phyloP scores from a whole-genome alignment of 2,113 vertebrate species.

The Cebidichthys violaceus region DNA sequence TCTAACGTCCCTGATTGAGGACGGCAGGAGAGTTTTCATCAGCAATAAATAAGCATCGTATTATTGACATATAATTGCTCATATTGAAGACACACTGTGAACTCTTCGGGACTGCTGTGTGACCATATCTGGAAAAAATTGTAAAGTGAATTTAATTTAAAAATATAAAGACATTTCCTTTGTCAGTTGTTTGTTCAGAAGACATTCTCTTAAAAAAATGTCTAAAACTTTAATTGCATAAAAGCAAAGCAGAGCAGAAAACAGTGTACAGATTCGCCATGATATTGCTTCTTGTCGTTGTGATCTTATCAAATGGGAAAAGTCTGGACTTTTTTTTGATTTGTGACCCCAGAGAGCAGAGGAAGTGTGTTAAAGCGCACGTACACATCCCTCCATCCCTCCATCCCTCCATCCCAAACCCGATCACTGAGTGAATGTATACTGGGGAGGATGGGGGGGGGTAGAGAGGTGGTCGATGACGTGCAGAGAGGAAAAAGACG shows the following conservation, averaged over 20 bases:
- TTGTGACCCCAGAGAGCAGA: background rate
- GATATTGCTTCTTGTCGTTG: background rate
- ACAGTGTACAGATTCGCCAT: background rate
- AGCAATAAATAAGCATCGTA: background rate
- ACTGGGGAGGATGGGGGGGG: background rate
- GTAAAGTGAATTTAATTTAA: background rate
- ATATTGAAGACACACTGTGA: background rate
- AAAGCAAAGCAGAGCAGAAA: background rate
- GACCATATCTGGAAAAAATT: background rate
- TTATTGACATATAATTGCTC: background rate
- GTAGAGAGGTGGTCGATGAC: background rate
- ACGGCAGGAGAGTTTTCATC: background rate
- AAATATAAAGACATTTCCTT: background rate
- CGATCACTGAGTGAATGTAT: slow-evolving; percentile 2
- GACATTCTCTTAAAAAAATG: background rate
- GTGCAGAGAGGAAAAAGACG: background rate
- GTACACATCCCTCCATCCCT: slow-evolving; percentile 27
- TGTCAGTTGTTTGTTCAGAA: background rate
- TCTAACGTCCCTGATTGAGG: slow-evolving; percentile 4
- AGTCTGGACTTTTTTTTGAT: background rate
- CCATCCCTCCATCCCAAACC: slow-evolving; percentile 11
- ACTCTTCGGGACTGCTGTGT: background rate
- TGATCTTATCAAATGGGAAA: slow-evolving; percentile 6
- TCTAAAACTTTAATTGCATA: no score
- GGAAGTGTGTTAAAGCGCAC: slow-evolving; percentile 28